Base-by-base conservation (phyloP, 2,888 invertebrate species). In the Thecocarcelia acutangulata region DNA sequence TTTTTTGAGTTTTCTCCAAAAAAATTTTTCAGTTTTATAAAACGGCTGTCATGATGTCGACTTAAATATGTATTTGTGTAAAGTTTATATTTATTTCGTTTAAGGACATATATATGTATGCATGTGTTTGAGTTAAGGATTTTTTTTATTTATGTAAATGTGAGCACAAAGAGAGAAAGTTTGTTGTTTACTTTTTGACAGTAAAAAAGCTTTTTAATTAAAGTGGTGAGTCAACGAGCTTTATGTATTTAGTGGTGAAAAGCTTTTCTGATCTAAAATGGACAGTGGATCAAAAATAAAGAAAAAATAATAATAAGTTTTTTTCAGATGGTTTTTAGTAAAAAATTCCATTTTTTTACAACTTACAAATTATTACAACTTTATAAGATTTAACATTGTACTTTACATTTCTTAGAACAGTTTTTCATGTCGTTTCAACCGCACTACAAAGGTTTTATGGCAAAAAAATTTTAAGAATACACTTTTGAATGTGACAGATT, bases 81-180 rank as follows among this genome's bases (percentile, higher is more conserved):
- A 68, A 15, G 52, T 76, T 46, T 50, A 21, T 59, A 42, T 33
- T 33, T 75, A 59, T 37, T 68, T 46, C n/a, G 37, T 68, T 77
- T 48, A 77, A 77, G 76, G 69, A 76, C 42, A 72, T n/a, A 12
- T 63, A 21, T 77, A 33, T 42, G 48, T 28, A 48, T 48, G 24
- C 68, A 19, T 68, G 33, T 69, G 61, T 61, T 28, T 42, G 11
- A 37, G 48, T 69, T 48, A 54, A 54, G 66, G 73, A 68, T 8
- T 63, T 64, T 40, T 13, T 37, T 19, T 56, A 8, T 48, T 73
- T n/a, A 1, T 59, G 2, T 5, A 40, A 42, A 37, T 48, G 59
- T 46, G n/a, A 54, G 33, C 50, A 37, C 9, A 59, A 33, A 48
- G 74, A 70, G 48, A 63, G 28, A 59, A 68, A 33, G 44, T 24